Base-by-base conservation (phyloP, 2,888 invertebrate species). In the Diplazon laetatorius region DNA sequence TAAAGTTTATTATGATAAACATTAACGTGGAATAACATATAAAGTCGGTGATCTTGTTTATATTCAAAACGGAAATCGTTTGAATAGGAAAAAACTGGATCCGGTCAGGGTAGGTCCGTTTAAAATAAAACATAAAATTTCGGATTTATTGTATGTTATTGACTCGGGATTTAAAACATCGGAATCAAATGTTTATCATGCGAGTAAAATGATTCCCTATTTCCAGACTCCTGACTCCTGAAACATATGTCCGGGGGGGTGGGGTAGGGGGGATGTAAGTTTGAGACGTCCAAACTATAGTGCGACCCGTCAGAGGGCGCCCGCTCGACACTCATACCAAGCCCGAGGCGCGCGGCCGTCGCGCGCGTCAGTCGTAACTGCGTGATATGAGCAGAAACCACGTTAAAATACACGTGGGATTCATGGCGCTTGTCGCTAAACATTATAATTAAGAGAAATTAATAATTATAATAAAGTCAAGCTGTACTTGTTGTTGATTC, bases 21-120 rank as follows among this genome's bases (percentile, higher is more conserved):
- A 74, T 46, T 59, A 44, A 74, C 22, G n/a, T 2, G 14, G 68
- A 39, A 37, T 50, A 39, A 48, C 25, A 37, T 74, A 52, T 70
- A 65, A 82, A 52, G 75, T 70, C 59, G 81, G 84, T 6, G 82
- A 83, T 72, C 72, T 76, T 16, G 83, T 83, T n/a, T 83, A 82
- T 76, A 65, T 85, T 14, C 76, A 81, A 73, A 81, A 81, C 57
- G 78, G 79, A 22, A 80, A 78, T 65, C 82, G 78, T 74, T 30
- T 83, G 30, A 82, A 82, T 50, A 79, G 82, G 60, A 76, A 69
- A 42, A 84, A 84, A 70, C 37, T 80, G 72, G 78, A 83, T 55
- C 65, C 76, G 78, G 20, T 79, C 25, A 72, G 82, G 78, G 63
- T 80, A 71, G 83, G 80, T 30, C 81, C 82, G 8, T 68, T 76